Conservation (phyloP, 2,888 invertebrate genomes). For the Trichogramma dendrolimi region DNA sequence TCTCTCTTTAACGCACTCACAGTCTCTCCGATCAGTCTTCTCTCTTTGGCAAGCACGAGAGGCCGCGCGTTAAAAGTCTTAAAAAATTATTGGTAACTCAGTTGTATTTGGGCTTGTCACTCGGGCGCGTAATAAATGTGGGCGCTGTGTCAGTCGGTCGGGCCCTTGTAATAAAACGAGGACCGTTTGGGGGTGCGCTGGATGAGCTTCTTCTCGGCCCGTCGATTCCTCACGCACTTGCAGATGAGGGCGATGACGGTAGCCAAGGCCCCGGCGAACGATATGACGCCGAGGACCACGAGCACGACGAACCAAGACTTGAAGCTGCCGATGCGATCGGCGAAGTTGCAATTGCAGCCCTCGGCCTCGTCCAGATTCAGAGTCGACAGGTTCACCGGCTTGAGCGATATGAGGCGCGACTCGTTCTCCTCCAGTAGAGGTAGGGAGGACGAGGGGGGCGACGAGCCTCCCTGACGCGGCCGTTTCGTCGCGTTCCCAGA, state of each 20-base stretch:
- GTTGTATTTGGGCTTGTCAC: too few species aligned
- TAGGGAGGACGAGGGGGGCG: background rate
- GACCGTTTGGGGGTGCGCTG: constrained; percentile 40
- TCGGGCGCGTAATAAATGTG: too few species aligned
- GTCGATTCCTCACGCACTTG: constrained; percentile 40
- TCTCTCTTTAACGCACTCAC: too few species aligned
- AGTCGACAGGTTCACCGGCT: constrained; percentile 42
- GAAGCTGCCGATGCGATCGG: constrained; percentile 42
- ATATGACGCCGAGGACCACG: constrained; percentile 42
- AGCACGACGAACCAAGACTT: constrained; percentile 46
- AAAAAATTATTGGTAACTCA: too few species aligned
- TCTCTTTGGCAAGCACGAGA: too few species aligned
- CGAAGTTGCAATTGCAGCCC: constrained; percentile 42
- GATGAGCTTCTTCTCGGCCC: constrained; percentile 41
- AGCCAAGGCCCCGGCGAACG: constrained; percentile 41
- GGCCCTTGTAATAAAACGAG: constrained; percentile 22
- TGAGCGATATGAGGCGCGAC: constrained; percentile 37
- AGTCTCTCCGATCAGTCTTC: too few species aligned
- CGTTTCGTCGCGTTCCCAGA: constrained; percentile 31
- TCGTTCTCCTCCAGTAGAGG: constrained; percentile 32
- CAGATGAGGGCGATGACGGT: constrained; percentile 40
- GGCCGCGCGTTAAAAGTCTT: too few species aligned
- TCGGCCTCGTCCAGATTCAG: constrained; percentile 41
- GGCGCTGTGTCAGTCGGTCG: constrained; percentile 14
- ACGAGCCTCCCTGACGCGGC: constrained; percentile 26